phyloP scores from a whole-genome alignment of 2,888 invertebrate species.

The Agonopterix heracliana region DNA sequence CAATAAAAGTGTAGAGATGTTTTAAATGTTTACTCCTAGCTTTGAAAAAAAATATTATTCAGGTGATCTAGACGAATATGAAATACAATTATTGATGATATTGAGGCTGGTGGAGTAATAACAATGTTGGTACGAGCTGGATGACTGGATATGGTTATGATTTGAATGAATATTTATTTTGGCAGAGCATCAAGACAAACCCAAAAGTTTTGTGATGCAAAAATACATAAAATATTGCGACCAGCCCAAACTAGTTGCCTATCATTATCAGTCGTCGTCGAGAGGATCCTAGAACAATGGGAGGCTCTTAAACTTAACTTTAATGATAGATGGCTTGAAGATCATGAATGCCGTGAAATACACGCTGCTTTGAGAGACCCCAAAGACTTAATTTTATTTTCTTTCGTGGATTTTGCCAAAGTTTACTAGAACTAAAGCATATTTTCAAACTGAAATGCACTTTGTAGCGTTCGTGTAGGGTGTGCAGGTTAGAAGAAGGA shows the following conservation, averaged over 20 bases:
- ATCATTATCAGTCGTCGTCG: constrained; percentile 1
- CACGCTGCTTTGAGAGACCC: constrained; percentile 4
- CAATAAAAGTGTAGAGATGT: too few species aligned
- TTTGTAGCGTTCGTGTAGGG: too few species aligned
- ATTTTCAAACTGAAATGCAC: constrained; percentile 1
- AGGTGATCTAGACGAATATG: too few species aligned
- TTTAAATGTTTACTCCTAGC: too few species aligned
- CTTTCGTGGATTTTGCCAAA: constrained; percentile 12
- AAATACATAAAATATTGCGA: constrained; percentile 2
- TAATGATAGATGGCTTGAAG: constrained; percentile 2
- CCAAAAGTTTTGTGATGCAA: constrained; percentile 1
- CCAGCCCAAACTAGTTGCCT: constrained; percentile 11
- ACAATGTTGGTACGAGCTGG: too few species aligned
- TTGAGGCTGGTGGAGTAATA: too few species aligned
- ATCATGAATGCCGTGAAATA: constrained; percentile 3
- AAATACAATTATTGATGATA: too few species aligned
- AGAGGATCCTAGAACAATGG: constrained; percentile 8
- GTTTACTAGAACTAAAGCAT: constrained; percentile 3
- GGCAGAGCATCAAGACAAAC: too few species aligned
- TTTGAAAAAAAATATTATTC: too few species aligned
- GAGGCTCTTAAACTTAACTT: neutral
- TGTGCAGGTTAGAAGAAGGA: too few species aligned
- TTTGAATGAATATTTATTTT: too few species aligned
- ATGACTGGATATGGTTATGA: too few species aligned
- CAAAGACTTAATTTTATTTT: constrained; percentile 10